Evolutionary conservation across 2,113 vertebrate species (phyloP), one percentile per base, ranked within the genome.

Genomic region (Camelus bactrianus): DNA sequence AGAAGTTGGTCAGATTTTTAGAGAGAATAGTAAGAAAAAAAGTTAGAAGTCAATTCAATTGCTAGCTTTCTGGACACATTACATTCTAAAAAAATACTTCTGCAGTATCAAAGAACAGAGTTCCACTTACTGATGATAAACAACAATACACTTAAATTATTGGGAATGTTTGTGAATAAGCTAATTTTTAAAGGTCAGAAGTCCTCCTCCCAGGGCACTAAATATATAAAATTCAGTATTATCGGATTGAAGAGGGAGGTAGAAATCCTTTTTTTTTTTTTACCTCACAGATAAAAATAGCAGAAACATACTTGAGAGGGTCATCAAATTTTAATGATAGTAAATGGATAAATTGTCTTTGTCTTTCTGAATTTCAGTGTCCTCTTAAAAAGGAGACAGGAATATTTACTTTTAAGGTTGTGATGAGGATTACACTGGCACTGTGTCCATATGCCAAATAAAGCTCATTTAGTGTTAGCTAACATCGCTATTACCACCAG

Each of bases 121-220:
- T 76, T 83, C 8, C 46, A 89, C 46, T 90, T 93, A 54, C 52
- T 90, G 30, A 62, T 81, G 54, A 58, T 97, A 80, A 92, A 42
- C 52, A 65, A 90, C 2, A 93, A 12, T 64, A 42, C 10, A 72
- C 32, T 94, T 76, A 89, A 93, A 77, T 94, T 81, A 95, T 56
- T 91, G 30, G 86, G 80, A 97, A 84, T 92, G 17, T 92, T 96
- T 97, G 46, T 65, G 93, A 90, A 95, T 69, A 86, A 93, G 17
- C 76, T 97, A 17, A 42, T 81, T 95, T 85, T 50, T 72, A 93
- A 97, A 96, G 79, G 73, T 83, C 65, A 81, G 5, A 48, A 62
- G 4, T 26, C 86, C 75, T 69, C 62, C 46, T 24, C 1, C 0
- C 46, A 91, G 75, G 80, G 20, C 28, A 95, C 35, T 75, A 94